These are phyloP conservation scores for Siphlonurus alternatus DNA, from an alignment of 2,888 invertebrate species.

Conservation along the genomic window DNA sequence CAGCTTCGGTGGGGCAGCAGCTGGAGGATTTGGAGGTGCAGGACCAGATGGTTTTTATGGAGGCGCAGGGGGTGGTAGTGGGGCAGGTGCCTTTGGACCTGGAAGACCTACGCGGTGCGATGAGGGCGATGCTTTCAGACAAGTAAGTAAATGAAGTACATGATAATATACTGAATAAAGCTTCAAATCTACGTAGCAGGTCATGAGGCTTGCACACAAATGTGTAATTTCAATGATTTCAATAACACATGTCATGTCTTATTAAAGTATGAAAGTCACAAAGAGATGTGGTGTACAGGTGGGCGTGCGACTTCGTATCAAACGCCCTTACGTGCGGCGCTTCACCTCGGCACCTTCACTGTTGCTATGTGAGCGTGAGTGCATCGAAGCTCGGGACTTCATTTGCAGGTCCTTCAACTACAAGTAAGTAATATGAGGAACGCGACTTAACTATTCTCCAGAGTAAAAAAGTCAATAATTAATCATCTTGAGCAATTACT, in stretches of 20 bases:
- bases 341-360: constrained; percentile 55
- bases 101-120: constrained; percentile 40
- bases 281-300: too few species aligned
- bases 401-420: constrained; percentile 76
- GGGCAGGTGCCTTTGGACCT: not conserved
- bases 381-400: constrained; percentile 66
- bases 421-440: constrained; percentile 43
- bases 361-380: constrained; percentile 69
- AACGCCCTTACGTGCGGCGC: constrained; percentile 58
- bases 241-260: too few species aligned
- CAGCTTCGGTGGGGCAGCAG: constrained; percentile 2
- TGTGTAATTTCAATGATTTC: too few species aligned
- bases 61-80: not conserved
- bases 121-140: constrained; percentile 64
- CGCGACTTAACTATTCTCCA: too few species aligned
- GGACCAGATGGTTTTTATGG: constrained; percentile 5
- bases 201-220: too few species aligned
- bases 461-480: too few species aligned
- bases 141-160: constrained; percentile 25
- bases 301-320: constrained; percentile 57
- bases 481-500: too few species aligned
- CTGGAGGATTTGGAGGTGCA: constrained; percentile 9
- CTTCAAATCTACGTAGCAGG: too few species aligned
- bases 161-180: too few species aligned
- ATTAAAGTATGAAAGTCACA: too few species aligned